These are phyloP conservation scores for Proisotoma minuta DNA, from an alignment of 2,888 invertebrate genomes.

Conservation along the genomic window DNA sequence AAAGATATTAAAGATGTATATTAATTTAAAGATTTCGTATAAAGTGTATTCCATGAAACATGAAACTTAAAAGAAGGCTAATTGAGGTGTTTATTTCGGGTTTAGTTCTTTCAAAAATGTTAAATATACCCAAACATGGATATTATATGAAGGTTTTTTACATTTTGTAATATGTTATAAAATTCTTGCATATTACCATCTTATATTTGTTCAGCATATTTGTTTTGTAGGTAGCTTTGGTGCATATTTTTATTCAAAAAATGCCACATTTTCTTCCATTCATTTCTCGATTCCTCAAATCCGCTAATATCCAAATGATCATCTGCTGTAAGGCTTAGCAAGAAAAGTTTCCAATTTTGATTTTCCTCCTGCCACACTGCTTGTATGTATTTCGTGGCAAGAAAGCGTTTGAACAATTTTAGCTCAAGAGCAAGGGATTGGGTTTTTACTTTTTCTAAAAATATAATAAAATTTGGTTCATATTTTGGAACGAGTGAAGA, in stretches of 20 bases:
- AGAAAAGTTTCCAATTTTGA: not conserved
- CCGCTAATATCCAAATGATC: not conserved
- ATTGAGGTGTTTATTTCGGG: no score
- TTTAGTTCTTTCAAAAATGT: no score
- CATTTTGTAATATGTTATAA: not conserved
- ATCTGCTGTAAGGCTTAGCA: not conserved
- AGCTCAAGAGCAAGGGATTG: not conserved
- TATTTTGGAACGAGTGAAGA: not conserved
- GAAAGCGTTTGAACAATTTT: not conserved
- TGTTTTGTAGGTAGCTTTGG: not conserved
- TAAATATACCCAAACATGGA: no score
- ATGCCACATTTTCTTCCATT: not conserved
- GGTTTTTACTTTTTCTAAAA: not conserved
- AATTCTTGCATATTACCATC: not conserved
- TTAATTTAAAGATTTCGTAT: no score
- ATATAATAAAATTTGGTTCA: not conserved
- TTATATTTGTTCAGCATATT: not conserved
- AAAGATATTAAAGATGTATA: not conserved
- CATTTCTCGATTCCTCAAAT: not conserved
- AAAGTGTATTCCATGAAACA: no score
- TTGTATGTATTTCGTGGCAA: not conserved
- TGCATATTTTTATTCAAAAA: not conserved
- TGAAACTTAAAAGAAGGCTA: no score
- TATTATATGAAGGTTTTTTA: no score
- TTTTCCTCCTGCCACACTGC: not conserved